Evolutionary conservation across 2,113 vertebrate genomes (phyloP), one percentile per base, ranked within the genome.

Genomic region (Ramphastos sulfuratus): DNA sequence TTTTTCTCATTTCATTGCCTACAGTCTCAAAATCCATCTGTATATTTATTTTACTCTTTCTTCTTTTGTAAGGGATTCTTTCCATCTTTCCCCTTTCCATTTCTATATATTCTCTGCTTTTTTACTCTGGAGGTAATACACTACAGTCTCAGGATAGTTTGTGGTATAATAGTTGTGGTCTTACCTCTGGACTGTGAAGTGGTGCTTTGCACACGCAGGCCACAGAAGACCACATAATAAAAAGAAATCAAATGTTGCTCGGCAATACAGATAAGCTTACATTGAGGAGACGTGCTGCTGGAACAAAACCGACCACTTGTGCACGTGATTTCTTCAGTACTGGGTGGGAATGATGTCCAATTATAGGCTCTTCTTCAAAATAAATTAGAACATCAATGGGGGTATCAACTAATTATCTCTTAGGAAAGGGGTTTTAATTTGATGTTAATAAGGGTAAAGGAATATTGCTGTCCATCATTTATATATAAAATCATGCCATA

Each of bases 341-440:
- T 60, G 70, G 52, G 16, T 82, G 65, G 65, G 39, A 96, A 89
- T 35, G 92, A 94, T 63, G 72, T 85, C 69, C 77, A 93, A 12
- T 78, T 94, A 89, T 2, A 92, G 82, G 33, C n/a, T 93, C 87
- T 89, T 93, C 84, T 96, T 84, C 31, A 89, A 91, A 96, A 95
- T 67, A 95, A 95, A 92, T 88, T 86, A 84, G 85, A 94, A 91
- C 73, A 86, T 94, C 70, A 79, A 15, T 65, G 61, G n/a, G 16
- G 44, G 16, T 84, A 92, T 92, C 83, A 91, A 87, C 46, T 71
- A 92, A 93, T 63, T 94, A 84, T 71, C 83, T 93, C 48, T 20
- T 70, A 79, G 65, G 76, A 90, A 92, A 83, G 46, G 30, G 7
- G 33, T 30, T 93, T 94, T 87, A 82, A 84, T 94, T 89, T 94